Conservation (phyloP, 2,113 vertebrate species). For the Paradoxurus hermaphroditus region DNA sequence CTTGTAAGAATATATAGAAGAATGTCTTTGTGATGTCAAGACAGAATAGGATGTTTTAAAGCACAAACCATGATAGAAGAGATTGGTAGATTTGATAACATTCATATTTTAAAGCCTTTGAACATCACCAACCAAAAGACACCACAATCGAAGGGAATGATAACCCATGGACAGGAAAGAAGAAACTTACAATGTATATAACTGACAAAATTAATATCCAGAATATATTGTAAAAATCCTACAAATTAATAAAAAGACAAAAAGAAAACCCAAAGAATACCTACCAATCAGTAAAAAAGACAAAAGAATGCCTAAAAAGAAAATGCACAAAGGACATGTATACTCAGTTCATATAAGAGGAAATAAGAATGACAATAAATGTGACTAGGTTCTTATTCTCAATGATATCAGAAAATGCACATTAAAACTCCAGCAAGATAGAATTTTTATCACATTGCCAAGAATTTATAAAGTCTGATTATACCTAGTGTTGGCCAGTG, state of each 20-base stretch:
- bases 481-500: not conserved
- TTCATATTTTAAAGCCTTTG: constrained; percentile 23
- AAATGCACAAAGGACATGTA: not conserved
- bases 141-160: not conserved
- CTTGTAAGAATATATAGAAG: not conserved
- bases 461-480: not conserved
- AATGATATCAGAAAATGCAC: not conserved
- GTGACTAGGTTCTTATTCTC: not conserved
- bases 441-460: not conserved
- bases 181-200: not conserved
- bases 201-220: not conserved
- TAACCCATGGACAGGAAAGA: not conserved
- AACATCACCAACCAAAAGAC: not conserved
- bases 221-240: not conserved
- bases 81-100: not conserved
- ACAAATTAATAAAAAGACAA: not conserved
- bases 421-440: not conserved
- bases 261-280: not conserved
- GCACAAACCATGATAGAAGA: not conserved
- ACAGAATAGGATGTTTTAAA: not conserved
- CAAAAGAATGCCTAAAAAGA: not conserved
- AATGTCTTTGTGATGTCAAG: not conserved
- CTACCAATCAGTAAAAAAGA: not conserved
- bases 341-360: not conserved
- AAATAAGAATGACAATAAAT: not conserved